Conservation (phyloP, 2,888 invertebrate genomes). For the Harmothoe impar region DNA sequence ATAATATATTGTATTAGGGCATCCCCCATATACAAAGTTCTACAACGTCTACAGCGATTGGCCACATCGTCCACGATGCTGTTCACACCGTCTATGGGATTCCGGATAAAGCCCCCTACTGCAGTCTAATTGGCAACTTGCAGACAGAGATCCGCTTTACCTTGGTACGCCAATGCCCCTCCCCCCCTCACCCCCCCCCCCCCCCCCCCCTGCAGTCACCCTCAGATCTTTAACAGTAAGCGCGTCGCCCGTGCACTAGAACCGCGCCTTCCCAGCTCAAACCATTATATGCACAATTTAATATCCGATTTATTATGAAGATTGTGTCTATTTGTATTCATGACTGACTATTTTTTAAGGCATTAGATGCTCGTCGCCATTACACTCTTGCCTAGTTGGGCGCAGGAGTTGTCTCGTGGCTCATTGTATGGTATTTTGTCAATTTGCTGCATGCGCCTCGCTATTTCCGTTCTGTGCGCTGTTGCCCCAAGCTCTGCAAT, state of each 20-base stretch:
- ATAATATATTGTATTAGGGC: too few relatives aligned
- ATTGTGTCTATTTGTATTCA: conserved; percentile 39
- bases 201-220: neutral
- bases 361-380: neutral
- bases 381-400: neutral
- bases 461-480: neutral
- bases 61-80: too few relatives aligned
- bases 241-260: too few relatives aligned
- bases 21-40: too few relatives aligned
- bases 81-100: too few relatives aligned
- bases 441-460: neutral
- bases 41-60: too few relatives aligned
- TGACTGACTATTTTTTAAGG: conserved; percentile 2
- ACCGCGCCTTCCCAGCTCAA: neutral
- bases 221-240: neutral
- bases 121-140: conserved; percentile 24
- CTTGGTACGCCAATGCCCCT: neutral
- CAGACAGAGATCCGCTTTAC: neutral
- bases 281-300: conserved; percentile 31
- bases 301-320: conserved; percentile 27
- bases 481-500: neutral
- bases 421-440: conserved; percentile 17
- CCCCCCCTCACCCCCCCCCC: neutral
- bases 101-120: too few relatives aligned
- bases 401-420: neutral